Percentiles rank a stretch among this genome's conserved stretches.
These are phyloP conservation scores for Solenopsis invicta DNA, from an alignment of 1,140 invertebrate species.

Conservation along the genomic window DNA sequence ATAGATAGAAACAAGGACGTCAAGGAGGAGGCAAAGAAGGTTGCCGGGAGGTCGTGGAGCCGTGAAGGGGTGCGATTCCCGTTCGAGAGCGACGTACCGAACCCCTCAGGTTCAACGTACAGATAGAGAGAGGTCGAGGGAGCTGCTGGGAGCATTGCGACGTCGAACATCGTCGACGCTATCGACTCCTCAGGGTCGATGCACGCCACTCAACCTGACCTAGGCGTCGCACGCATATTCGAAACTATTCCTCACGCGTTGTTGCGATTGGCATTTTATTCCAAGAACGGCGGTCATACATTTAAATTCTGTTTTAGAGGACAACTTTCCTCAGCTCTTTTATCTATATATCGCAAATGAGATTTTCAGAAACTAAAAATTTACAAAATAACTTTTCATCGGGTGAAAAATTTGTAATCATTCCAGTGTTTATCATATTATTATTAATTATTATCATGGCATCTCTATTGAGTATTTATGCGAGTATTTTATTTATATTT, in stretches of 20 bases:
- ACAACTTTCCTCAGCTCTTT: not conserved
- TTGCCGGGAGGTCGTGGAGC: slow-evolving; percentile 61
- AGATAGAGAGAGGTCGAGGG: slow-evolving; percentile 52
- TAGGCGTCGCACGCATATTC: slow-evolving; percentile 45
- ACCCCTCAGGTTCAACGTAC: slow-evolving; percentile 69
- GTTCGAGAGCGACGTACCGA: slow-evolving; percentile 62
- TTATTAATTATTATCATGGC: not conserved
- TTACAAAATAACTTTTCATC: not conserved
- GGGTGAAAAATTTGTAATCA: not conserved
- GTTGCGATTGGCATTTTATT: slow-evolving; percentile 1
- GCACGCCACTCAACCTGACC: slow-evolving; percentile 50
- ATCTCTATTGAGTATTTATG: not conserved
- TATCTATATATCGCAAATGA: not conserved
- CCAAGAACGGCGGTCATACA: not conserved
- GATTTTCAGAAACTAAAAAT: not conserved
- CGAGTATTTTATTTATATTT: not conserved
- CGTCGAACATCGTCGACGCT: slow-evolving; percentile 51
- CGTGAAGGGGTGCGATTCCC: slow-evolving; percentile 57
- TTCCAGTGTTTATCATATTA: not conserved
- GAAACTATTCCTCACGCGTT: slow-evolving; percentile 8
- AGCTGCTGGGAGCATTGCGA: slow-evolving; percentile 56
- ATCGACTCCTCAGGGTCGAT: slow-evolving; percentile 61
- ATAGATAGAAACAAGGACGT: slow-evolving; percentile 8
- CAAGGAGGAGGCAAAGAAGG: slow-evolving; percentile 41
- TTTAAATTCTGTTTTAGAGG: slow-evolving; percentile 8